Base-by-base conservation (phyloP, 2,888 invertebrate genomes). In the Caenorhabditis angaria region DNA sequence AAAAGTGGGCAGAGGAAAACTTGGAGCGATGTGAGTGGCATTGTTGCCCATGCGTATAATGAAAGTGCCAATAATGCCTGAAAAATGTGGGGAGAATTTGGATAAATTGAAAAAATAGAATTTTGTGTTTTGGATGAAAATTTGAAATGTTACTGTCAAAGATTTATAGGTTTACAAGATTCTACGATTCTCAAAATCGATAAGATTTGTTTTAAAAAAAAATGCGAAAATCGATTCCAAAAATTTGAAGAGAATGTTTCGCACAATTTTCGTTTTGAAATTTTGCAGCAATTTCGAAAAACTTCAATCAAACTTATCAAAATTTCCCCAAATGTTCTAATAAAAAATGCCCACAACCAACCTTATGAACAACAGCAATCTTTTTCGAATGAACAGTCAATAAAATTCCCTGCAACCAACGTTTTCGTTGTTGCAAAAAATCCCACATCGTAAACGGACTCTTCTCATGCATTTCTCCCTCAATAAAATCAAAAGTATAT, bases 401-500 rank as follows among this genome's bases (percentile, higher is more conserved):
- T 61, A 85, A 88, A 59, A 89, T 89, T 57, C 90, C 90, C 82
- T 90, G 90, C 62, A 97, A 91, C 97, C 97, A 97, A 62, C 97
- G 91, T 88, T 97, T 97, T 68, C 97, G 91, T 88, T 97, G 97
- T 88, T 96, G 95, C 81, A 97, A 91, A 86, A 97, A 95, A 88
- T 97, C 97, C 91, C 93, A 92, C 35, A 97, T 89, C 1, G 94
- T 94, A 88, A 97, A 97, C 2, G 97, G 96, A 6, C 94, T 94
- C 88, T 97, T 96, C 88, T 97, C 97, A 93, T 95, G 95, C 96
- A 97, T 96, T 90, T 97, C 97, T 58, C 97, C 96, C 88, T 97
- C 96, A 78, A 97, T 92, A 89, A 96, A 97, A 88, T 94, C 94
- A 89, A 97, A 97, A 24, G 93, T 91, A 88, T 93, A 96, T 28